Conservation (phyloP, 2,113 vertebrate species). For the Stigmatopora argus region DNA sequence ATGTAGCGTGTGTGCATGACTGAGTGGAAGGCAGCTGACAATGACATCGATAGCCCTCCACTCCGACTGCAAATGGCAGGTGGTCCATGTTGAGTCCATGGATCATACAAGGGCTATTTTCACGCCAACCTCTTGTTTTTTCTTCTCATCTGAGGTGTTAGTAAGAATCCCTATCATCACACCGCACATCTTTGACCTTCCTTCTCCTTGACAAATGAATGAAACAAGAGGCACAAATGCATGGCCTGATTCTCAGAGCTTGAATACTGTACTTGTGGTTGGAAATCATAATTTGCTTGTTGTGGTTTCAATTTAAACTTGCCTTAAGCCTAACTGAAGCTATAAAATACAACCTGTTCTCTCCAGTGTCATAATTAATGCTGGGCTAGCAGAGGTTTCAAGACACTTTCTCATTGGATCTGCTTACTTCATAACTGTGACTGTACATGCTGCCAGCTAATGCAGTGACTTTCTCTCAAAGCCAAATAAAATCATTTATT, state of each 20-base stretch:
- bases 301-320: conserved; percentile 58
- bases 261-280: conserved; percentile 51
- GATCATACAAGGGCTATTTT: conserved; percentile 57
- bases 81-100: conserved; percentile 22
- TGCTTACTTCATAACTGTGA: conserved; percentile 64
- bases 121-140: conserved; percentile 13
- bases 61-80: conserved; percentile 50
- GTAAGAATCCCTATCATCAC: background rate
- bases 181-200: background rate
- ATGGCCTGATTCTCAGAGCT: conserved; percentile 68
- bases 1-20: conserved; percentile 16
- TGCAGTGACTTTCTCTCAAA: conserved; percentile 68
- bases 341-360: conserved; percentile 40
- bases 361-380: conserved; percentile 51
- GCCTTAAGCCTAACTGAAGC: conserved; percentile 68
- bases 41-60: conserved; percentile 51
- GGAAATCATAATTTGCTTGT: conserved; percentile 61
- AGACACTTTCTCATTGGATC: conserved; percentile 49
- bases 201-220: conserved; percentile 54
- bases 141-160: background rate
- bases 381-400: conserved; percentile 42
- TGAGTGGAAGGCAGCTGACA: conserved; percentile 41
- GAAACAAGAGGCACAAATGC: conserved; percentile 61
- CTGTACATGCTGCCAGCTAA: conserved; percentile 64
- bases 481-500: conserved; percentile 79